Conservation (phyloP, 2,797 vertebrate species). For the Phyllotis vaccarum region DNA sequence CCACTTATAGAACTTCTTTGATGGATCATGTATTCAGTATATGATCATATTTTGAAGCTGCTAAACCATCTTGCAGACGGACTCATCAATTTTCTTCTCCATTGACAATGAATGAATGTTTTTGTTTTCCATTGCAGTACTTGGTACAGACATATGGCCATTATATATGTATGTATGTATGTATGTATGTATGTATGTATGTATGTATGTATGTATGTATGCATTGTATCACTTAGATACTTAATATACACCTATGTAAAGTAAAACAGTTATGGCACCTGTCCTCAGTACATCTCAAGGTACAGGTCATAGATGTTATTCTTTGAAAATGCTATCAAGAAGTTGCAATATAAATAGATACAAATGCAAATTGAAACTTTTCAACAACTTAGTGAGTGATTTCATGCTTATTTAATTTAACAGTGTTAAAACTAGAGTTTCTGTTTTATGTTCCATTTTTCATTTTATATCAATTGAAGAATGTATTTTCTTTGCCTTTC, state of each 20-base stretch:
- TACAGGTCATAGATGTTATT: neutral
- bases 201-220: no score
- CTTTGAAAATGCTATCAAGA: neutral
- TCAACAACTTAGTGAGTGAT: neutral
- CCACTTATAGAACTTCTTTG: neutral
- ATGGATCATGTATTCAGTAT: neutral
- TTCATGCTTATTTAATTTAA: conserved; percentile 35
- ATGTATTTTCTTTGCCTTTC: conserved; percentile 12
- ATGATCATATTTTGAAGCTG: neutral
- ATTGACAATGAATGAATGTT: neutral
- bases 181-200: neutral
- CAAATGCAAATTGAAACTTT: neutral
- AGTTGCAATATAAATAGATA: neutral
- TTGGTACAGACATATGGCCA: neutral
- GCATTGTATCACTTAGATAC: neutral
- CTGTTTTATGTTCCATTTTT: neutral
- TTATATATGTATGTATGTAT: no score
- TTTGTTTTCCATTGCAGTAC: no score
- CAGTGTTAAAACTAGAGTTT: neutral
- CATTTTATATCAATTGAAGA: neutral
- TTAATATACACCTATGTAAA: neutral
- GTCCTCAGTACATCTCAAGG: neutral
- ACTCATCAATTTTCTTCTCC: neutral
- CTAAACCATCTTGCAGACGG: neutral
- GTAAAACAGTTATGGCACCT: neutral